Evolutionary conservation across 2,888 invertebrate species (phyloP), one percentile per base, ranked within the genome.

Genomic region (Cerceris ruficornis): DNA sequence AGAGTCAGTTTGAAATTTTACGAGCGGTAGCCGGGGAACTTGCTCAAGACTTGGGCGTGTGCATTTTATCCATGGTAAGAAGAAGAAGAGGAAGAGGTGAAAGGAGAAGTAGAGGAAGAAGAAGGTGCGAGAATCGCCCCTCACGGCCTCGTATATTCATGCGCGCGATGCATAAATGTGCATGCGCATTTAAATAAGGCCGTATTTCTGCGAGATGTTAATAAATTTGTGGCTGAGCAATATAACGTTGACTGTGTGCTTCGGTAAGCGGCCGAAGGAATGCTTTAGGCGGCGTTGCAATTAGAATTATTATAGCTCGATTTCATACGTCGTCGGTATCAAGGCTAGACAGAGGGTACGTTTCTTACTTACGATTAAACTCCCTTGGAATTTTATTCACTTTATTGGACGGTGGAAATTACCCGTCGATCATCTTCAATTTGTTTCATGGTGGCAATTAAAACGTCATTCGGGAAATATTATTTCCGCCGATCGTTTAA

Each of bases 151-250:
- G 59, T 69, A 69, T 65, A 75, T 75, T 57, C 50, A 46, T 8
- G 14, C 55, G 14, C 17, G 46, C 69, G 57, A 55, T 69, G 68
- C 71, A 80, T 75, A 80, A 75, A 72, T 80, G 81, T 52, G 50
- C 65, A 52, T 74, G 82, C 74, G 78, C 79, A 80, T 79, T 80
- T 77, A 83, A 84, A 87, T 84, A 76, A 84, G 84, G 83, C 80
- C 83, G 83, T 86, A 87, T 86, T 86, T 87, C 84, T 83, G 78
- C 82, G 81, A 83, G 84, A 86, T 84, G 83, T 87, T 84, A 85
- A 86, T 86, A 86, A 87, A 86, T 87, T 86, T 74, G 82, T 80
- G 67, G 46, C 42, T n/a, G 66, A n/a, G 61, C 64, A 57, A 57
- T 43, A 75, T 71, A 77, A 70, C 68, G 66, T 41, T 6, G 43